phyloP scores from a whole-genome alignment of 2,113 vertebrate genomes.

The Carlito syrichta region DNA sequence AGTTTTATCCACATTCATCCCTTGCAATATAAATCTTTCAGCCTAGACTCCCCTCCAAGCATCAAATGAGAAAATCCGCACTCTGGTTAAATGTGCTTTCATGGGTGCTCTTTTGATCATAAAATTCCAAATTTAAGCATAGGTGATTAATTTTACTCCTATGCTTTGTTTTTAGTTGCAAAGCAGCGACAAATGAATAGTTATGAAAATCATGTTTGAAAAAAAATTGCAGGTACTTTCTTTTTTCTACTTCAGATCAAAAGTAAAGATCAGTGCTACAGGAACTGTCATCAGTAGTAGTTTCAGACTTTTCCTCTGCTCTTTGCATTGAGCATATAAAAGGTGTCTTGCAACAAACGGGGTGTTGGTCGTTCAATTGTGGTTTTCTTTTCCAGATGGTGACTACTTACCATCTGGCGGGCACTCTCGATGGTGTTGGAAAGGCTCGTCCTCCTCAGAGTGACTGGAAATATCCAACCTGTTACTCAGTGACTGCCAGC shows the following conservation, averaged over 20 bases:
- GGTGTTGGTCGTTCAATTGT: background rate
- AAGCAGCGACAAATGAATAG: background rate
- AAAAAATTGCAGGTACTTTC: no score
- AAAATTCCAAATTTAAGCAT: background rate
- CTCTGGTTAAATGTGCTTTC: background rate
- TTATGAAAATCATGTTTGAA: background rate
- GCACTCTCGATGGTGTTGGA: background rate
- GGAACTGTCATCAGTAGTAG: background rate
- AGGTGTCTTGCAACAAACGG: background rate
- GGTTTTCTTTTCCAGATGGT: background rate
- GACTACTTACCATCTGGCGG: background rate
- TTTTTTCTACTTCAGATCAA: background rate
- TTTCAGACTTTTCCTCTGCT: background rate
- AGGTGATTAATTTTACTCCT: background rate
- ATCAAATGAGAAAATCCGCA: background rate
- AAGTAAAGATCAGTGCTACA: background rate
- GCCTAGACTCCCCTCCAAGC: background rate
- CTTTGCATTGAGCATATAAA: background rate
- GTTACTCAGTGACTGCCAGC: constrained; percentile 37
- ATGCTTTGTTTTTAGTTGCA: background rate
- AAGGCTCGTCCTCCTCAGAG: constrained; percentile 27
- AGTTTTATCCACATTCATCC: background rate
- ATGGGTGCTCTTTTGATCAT: background rate
- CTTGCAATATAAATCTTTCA: background rate
- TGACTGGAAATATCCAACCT: constrained; percentile 31